A percentile compares a stretch with the other conserved stretches of the same genome.
These are phyloP conservation scores for Furcula furcula DNA, from an alignment of 2,888 invertebrate species.

Conservation along the genomic window DNA sequence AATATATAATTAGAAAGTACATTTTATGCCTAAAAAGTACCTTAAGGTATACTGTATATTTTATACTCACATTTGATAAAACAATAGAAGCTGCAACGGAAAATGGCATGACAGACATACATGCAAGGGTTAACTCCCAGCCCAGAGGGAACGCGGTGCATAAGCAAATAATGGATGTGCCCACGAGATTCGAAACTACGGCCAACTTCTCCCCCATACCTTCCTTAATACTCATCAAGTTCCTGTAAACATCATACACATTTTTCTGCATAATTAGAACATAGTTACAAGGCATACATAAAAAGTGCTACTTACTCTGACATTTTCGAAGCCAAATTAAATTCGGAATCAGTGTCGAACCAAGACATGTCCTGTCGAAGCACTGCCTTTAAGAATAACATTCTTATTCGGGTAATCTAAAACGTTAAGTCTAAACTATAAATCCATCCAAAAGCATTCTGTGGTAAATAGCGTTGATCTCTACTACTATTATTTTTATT, in stretches of 20 bases:
- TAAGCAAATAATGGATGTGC: conserved; percentile 86
- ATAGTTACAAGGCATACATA: background rate
- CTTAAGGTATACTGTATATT: no score
- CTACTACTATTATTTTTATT: no score
- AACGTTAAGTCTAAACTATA: no score
- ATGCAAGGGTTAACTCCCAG: conserved; percentile 92
- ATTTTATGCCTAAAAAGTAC: background rate
- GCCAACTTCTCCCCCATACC: conserved; percentile 93
- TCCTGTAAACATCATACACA: no score
- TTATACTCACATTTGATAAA: conserved; percentile 85
- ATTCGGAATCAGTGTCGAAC: conserved; percentile 86
- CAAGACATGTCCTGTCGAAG: conserved; percentile 88
- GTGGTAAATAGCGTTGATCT: no score
- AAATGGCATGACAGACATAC: conserved; percentile 88
- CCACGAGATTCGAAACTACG: conserved; percentile 86
- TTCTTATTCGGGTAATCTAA: conserved; percentile 84
- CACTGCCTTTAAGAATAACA: conserved; percentile 83
- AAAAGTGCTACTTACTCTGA: conserved; percentile 84
- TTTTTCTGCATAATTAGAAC: background rate
- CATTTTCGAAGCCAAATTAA: conserved; percentile 87
- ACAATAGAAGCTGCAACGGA: conserved; percentile 87
- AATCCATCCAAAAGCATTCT: no score
- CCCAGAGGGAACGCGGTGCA: conserved; percentile 89
- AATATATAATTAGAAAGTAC: background rate
- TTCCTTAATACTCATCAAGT: conserved; percentile 89